Evolutionary conservation across 2,888 invertebrate genomes (phyloP), one percentile per base, ranked within the genome.

Genomic region (Apantesis nais): DNA sequence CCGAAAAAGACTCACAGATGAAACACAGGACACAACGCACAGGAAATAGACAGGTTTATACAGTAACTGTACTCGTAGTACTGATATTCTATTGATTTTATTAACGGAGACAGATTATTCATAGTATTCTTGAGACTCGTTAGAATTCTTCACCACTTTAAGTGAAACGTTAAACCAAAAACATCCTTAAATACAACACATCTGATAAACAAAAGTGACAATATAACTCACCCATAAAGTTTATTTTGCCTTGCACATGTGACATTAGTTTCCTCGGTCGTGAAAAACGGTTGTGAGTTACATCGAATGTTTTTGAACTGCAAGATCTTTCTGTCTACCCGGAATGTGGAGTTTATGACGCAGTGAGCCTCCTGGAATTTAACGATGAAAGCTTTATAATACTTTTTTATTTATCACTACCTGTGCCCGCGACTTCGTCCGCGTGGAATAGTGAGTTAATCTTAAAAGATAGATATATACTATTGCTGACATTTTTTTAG

Each of bases 301-400:
- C 94, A 94, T 14, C 70, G 81, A 12, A 94, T 85, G 5, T 91
- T 83, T 12, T 86, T 88, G 37, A 94, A 89, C 14, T 71, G 73
- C 0, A 93, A 89, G 0, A 86, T 81, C 88, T 89, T 90, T 0
- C 86, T 69, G 0, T 86, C 86, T 0, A 90, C 83, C 2, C 88
- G 83, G 65, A 94, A 93, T 0, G 85, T 89, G 0, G 74, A 74
- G 63, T 88, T 82, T 0, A 76, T 74, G 0, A 93, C 83, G 77
- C 94, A 94, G 58, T 88, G 86, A 0, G 91, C 87, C 64, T 91
- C 87, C 94, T 94, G 83, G 2, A 86, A 66, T n/a, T 3, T n/a
- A 8, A 16, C 3, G 48, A 64, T 34, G 16, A 19, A 1, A 63
- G 0, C 22, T 48, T 48, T 8, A 16, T 14, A 1, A 39, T 39